A percentile compares a stretch with the other conserved stretches of the same genome.
These are phyloP conservation scores for Conomelus anceps DNA, from an alignment of 2,888 invertebrate species.

Conservation along the genomic window DNA sequence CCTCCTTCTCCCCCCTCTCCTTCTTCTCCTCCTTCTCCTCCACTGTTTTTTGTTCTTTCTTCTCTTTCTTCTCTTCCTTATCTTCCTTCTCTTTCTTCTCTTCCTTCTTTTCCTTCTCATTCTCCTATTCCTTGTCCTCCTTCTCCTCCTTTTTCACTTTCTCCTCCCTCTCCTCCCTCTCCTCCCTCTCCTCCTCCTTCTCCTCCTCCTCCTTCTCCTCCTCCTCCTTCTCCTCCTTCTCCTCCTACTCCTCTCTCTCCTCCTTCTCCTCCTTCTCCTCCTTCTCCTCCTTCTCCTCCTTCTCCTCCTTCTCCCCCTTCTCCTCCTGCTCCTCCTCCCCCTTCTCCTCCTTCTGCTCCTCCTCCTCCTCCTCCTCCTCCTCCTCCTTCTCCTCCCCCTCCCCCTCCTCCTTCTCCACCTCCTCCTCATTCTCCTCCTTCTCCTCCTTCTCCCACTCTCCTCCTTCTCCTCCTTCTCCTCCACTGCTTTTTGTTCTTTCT, in stretches of 20 bases:
- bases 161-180: neutral
- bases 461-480: neutral
- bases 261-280: neutral
- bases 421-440: neutral
- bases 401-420: neutral
- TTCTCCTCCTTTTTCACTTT: neutral
- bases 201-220: neutral
- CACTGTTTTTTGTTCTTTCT: too few relatives aligned
- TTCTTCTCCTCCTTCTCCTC: too few relatives aligned
- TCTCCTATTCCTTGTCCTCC: neutral
- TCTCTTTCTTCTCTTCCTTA: neutral
- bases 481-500: neutral
- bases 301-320: neutral
- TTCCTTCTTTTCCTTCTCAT: neutral
- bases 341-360: neutral
- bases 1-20: too few relatives aligned
- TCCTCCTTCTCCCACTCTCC: neutral
- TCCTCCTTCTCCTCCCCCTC: neutral
- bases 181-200: neutral
- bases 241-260: neutral
- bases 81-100: neutral
- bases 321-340: neutral
- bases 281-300: neutral
- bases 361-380: neutral
- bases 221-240: neutral